Base-by-base conservation (phyloP, 30 jellyfish, hydroid and myxozoan genomes). In the Hydractinia echinata region DNA sequence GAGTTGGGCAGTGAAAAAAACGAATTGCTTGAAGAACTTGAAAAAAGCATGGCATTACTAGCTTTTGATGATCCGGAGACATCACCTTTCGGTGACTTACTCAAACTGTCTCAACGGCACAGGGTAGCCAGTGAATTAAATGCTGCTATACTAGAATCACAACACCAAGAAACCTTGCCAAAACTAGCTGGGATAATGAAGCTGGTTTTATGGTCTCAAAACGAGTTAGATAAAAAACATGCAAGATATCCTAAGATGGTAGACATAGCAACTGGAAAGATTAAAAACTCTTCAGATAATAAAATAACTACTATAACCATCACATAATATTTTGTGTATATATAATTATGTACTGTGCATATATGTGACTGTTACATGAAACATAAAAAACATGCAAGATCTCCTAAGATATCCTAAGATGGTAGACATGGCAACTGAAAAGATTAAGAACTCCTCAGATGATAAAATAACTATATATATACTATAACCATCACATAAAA, bases 101-200 rank as follows among this genome's bases (percentile, higher is more conserved):
- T 93, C 87, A 83, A 84, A 64, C 81, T 82, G 69, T 72, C 95
- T 16, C 99, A 93, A 48, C 84, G 99, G 6, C 95, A 87, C 53
- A 88, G 80, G 74, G 96, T 93, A 7, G 96, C 99, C 4, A 88
- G 99, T 62, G 99, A 93, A 73, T 76, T 93, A 68, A 93, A 93
- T 93, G 95, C 99, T 11, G 95, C 96, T 49, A 87, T 93, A 21
- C 86, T 93, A 30, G 99, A 93, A 61, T 87, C 89, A 5, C 94
- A 93, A 71, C 99, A 93, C 67, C 99, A 87, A 64, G 96, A 87
- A 58, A 93, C 96, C 21, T 72, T 81, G 50, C 92, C 99, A 66
- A 84, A 87, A 67, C 84, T 93, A 10, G 96, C 92, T 51, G 82
- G 85, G 79, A 61, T 93, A 61, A 60, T 93, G 56, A 93, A 93